Base-by-base conservation (phyloP, 2,888 invertebrate genomes). In the Epirrhoe tristata region DNA sequence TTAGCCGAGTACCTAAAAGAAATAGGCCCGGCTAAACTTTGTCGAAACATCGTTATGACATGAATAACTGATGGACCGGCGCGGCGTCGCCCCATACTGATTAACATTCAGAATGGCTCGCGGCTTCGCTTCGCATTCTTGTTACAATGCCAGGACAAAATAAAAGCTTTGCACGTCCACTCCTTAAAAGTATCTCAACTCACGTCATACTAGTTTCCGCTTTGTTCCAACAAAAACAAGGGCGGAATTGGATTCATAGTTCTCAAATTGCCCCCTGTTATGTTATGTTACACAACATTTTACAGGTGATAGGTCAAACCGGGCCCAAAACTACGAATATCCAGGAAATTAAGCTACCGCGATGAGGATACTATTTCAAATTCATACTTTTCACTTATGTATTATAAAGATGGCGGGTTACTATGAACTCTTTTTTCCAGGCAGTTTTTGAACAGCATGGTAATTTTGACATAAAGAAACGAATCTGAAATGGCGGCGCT, bases 161-260 rank as follows among this genome's bases (percentile, higher is more conserved):
- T 91, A 91, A 92, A 92, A 92, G 87, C 90, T 84, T 84, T 82
- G 86, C 91, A 89, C 91, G 92, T 91, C 85, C 87, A 82, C 78
- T 82, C 78, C 81, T 88, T 43, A 87, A 91, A 90, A 89, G 86
- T 87, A 87, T 82, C 84, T 83, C 81, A 84, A 86, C 86, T 85
- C 84, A 82, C 82, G 80, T 83, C 83, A 83, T 78, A 74, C 78
- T 77, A 86, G 81, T 86, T 85, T 81, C 79, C 75, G 77, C 80
- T 79, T 80, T 77, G 75, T 81, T 82, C 77, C 74, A 82, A 83
- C 81, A 83, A 81, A 81, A 85, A 80, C 76, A 76, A 71, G 67
- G 70, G 65, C 52, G 31, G 16, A 64, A 64, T 64, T 73, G 55
- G 67, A 69, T 67, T 72, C 74, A 66, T 67, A 76, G 70, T 70